Base-by-base conservation (phyloP, 2,888 invertebrate genomes). In the Drosophila anomelani region DNA sequence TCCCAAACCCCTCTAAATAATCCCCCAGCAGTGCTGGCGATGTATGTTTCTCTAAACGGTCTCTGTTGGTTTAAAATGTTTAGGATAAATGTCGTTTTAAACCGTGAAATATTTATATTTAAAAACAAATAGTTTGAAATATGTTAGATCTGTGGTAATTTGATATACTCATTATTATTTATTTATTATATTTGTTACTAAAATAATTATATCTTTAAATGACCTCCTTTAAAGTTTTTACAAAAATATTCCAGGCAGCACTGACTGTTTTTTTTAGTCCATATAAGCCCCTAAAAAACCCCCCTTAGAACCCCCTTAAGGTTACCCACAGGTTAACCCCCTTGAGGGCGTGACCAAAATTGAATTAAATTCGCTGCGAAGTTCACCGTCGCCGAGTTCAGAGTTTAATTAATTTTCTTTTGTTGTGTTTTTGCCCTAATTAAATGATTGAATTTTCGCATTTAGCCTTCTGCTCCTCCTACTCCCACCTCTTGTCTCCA, bases 331-430 rank as follows among this genome's bases (percentile, higher is more conserved):
- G 12, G 32, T 20, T 13, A 38, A 20, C 20, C 29, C 39, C 39
- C 29, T 20, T 20, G 12, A 44, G 71, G 70, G 79, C 67, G 77
- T 88, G 71, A 80, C 71, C 71, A 61, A 87, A 86, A 84, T 89
- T 84, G 81, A 84, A 87, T 84, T 87, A 89, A 88, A 84, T 88
- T 86, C 78, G 29, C 71, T 64, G 72, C 32, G 79, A 78, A 70
- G 43, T 71, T 76, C 61, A 62, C 46, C 61, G 77, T 47, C 73
- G 26, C 20, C 72, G 73, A 85, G 86, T 88, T 88, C 86, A 85
- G 76, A 87, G 87, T 81, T 79, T 87, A 84, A 84, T 84, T 89
- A 89, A 84, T 84, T 89, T 86, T 79, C 84, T 84, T 86, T 84
- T 89, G 87, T 84, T 87, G 87, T 86, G 79, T 68, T 86, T 77